Conservation (phyloP, 2,888 invertebrate species). For the Synergus umbraculus region DNA sequence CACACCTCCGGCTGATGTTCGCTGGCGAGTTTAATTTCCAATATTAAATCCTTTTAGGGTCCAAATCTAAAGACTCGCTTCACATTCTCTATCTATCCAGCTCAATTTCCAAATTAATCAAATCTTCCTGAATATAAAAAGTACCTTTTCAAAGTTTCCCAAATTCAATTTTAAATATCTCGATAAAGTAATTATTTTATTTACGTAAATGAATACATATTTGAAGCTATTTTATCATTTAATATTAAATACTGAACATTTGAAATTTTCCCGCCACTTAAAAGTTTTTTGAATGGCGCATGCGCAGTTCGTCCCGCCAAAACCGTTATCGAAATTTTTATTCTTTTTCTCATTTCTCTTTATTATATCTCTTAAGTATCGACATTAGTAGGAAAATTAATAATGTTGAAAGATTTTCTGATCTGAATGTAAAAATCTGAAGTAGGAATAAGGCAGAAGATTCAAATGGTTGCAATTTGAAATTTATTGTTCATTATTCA, state of each 20-base stretch:
- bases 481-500: not conserved
- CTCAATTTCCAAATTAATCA: not conserved
- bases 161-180: not conserved
- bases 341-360: not conserved
- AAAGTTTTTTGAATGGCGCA: not conserved
- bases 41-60: slow-evolving; percentile 15
- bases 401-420: not conserved
- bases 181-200: too few species aligned
- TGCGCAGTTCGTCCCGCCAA: not conserved
- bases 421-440: not conserved
- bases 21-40: slow-evolving; percentile 31
- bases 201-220: too few species aligned
- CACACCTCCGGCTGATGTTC: slow-evolving; percentile 17
- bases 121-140: not conserved
- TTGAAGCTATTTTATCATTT: too few species aligned
- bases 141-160: not conserved
- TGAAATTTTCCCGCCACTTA: not conserved
- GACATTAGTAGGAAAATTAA: not conserved
- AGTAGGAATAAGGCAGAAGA: not conserved
- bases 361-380: not conserved
- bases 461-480: not conserved
- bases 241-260: not conserved
- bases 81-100: not conserved
- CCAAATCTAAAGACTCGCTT: not conserved
- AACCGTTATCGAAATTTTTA: not conserved